Evolutionary conservation across 2,797 vertebrate genomes (phyloP).

Genomic region (Tangara arthus): DNA sequence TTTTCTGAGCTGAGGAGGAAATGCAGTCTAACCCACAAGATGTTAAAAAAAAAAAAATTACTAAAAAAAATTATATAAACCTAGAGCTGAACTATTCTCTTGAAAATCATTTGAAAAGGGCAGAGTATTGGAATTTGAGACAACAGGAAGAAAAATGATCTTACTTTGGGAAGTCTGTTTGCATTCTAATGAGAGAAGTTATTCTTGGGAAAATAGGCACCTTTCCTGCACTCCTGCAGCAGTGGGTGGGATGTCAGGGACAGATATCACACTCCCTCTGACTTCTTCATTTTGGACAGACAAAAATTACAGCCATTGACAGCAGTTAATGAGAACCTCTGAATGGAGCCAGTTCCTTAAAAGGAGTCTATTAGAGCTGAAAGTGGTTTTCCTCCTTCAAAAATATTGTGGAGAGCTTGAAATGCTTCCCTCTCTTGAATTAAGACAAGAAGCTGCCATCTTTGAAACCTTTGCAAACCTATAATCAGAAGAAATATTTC

Average conservation of each 20-base stretch:
- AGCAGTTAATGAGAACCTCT: neutral
- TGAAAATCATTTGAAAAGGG: slow-evolving; percentile 75
- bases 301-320: neutral
- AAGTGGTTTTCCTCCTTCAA: neutral
- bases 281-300: neutral
- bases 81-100: slow-evolving; percentile 58
- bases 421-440: slow-evolving; percentile 16
- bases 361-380: slow-evolving; percentile 1
- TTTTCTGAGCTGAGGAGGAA: slow-evolving; percentile 60
- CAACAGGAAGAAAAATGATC: slow-evolving; percentile 79
- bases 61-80: neutral
- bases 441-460: slow-evolving; percentile 36
- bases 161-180: slow-evolving; percentile 64
- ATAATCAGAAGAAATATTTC: slow-evolving; percentile 28
- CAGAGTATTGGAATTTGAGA: slow-evolving; percentile 77
- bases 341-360: neutral
- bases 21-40: slow-evolving; percentile 48
- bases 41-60: neutral
- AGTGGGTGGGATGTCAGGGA: neutral
- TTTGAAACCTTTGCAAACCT: slow-evolving; percentile 47
- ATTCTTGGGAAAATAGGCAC: slow-evolving; percentile 61
- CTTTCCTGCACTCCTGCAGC: neutral
- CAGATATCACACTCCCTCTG: neutral
- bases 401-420: neutral
- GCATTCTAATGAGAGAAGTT: slow-evolving; percentile 75